Evolutionary conservation across 2,888 invertebrate species (phyloP), one percentile per base, ranked within the genome.

Genomic region (Cantharis lateralis): DNA sequence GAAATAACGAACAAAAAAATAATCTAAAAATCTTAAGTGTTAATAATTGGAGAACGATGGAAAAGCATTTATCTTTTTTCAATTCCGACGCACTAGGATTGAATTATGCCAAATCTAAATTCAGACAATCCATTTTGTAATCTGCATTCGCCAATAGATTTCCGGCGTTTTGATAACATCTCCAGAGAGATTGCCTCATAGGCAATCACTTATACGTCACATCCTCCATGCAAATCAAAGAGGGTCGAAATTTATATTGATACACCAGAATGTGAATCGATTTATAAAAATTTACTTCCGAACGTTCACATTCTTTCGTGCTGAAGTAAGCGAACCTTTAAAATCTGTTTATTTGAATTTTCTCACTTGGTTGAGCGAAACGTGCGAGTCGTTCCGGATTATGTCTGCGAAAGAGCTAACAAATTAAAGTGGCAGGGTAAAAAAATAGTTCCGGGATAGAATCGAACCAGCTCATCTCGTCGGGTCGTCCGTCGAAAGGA

Each of bases 201-300:
- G 86, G 86, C 87, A 86, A 87, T 87, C 88, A 84, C 87, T 86
- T 86, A 86, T 85, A 87, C 87, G 87, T 87, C 87, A 87, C 88
- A 84, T 87, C 87, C 87, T 86, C 87, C 86, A 88, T 88, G 87
- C 88, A 88, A 88, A 88, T 88, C 87, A 87, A 88, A 88, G 83
- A 87, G 86, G 84, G 85, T 83, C 82, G 84, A 82, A 85, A 84
- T 85, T 84, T 84, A 85, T 86, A 87, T 87, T 83, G 77, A 64
- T 18, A 76, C 72, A 78, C 83, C 82, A 86, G 86, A 85, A 82
- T 80, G 86, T 87, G 76, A 73, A 28, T 28, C 26, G 26, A 70
- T 69, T 64, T 63, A 70, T 71, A 15, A 48, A 71, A 69, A 75
- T 72, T 48, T 28, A 73, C 68, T 18, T 68, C 69, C 66, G 62